Evolutionary conservation across 2,888 invertebrate genomes (phyloP).

Genomic region (Tetragnatha montana): DNA sequence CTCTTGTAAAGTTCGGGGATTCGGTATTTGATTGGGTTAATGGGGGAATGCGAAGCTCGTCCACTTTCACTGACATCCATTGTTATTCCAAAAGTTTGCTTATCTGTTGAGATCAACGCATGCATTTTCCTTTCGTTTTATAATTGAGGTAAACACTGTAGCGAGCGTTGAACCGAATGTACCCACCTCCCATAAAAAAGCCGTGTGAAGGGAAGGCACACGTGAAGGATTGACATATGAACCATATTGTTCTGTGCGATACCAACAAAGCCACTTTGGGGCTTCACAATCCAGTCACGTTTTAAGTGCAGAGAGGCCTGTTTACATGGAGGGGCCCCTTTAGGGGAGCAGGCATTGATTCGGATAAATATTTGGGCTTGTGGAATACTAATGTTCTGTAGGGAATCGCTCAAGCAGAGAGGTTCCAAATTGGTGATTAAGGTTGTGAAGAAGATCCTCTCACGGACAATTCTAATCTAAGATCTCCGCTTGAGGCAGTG

Average conservation of each 20-base stretch:
- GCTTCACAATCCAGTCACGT: too few relatives aligned
- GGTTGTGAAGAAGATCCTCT: too few relatives aligned
- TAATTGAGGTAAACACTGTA: not conserved
- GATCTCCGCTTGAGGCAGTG: too few relatives aligned
- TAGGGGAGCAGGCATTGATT: too few relatives aligned
- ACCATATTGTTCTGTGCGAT: not conserved
- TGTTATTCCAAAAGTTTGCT: not conserved
- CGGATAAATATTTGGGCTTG: too few relatives aligned
- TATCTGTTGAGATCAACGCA: not conserved
- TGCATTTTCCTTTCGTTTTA: not conserved
- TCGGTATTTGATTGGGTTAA: not conserved
- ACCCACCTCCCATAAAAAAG: not conserved
- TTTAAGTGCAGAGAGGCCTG: too few relatives aligned
- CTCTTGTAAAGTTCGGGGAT: not conserved
- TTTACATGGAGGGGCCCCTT: too few relatives aligned
- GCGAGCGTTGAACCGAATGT: not conserved
- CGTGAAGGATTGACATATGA: not conserved
- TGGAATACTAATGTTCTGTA: too few relatives aligned
- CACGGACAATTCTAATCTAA: too few relatives aligned
- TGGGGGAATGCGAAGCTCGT: not conserved
- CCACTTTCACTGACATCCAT: not conserved
- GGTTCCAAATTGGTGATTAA: too few relatives aligned
- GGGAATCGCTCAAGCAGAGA: too few relatives aligned
- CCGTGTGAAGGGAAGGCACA: not conserved
- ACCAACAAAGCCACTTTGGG: too few relatives aligned